Evolutionary conservation across 2,113 vertebrate genomes (phyloP).

Genomic region (Porphyrio hochstetteri): DNA sequence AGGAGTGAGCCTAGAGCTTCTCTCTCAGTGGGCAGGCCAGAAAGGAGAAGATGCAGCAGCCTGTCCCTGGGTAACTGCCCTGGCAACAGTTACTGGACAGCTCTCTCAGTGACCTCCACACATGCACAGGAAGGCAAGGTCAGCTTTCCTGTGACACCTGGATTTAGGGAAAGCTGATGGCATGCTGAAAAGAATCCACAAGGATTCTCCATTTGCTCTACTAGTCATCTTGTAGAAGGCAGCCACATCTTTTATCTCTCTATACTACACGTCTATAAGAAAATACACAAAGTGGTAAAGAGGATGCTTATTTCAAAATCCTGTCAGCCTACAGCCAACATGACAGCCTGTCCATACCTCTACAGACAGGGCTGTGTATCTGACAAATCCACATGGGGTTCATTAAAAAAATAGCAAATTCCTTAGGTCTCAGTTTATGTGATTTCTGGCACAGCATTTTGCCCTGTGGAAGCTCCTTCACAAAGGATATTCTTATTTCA

Average conservation of each 20-base stretch:
- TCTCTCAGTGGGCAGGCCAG: not conserved
- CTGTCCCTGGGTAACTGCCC: not conserved
- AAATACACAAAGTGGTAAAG: not conserved
- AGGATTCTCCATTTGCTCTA: not conserved
- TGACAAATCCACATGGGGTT: not conserved
- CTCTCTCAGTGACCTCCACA: not conserved
- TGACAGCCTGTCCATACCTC: not conserved
- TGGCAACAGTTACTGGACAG: not conserved
- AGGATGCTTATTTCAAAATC: not conserved
- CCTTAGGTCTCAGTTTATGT: not conserved
- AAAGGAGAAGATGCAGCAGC: not conserved
- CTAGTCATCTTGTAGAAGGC: not conserved
- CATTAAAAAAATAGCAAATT: not conserved
- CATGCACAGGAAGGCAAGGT: not conserved
- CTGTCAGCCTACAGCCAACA: not conserved
- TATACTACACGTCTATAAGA: not conserved
- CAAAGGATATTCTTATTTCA: not conserved
- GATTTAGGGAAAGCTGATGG: not conserved
- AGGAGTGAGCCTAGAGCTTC: not conserved
- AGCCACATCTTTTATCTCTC: not conserved
- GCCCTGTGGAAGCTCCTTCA: not conserved
- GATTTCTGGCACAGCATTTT: constrained; percentile 12
- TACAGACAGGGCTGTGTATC: not conserved
- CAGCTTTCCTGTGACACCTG: not conserved
- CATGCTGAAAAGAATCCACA: accelerated